These are phyloP conservation scores for Onychomys leucogaster DNA, from an alignment of 2,797 vertebrate species.

Conservation along the genomic window DNA sequence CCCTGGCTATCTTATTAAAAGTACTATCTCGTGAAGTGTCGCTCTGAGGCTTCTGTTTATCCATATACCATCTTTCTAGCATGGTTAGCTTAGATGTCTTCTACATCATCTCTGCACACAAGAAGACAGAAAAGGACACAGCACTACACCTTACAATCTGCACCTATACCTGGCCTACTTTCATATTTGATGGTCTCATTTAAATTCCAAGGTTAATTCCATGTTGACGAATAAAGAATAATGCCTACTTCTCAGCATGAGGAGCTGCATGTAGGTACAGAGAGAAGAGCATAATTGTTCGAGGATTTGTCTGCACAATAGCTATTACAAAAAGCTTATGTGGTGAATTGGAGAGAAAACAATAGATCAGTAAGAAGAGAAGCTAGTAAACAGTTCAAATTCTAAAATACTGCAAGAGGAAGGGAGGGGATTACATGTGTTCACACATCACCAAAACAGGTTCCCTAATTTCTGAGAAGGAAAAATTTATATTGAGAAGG, in stretches of 20 bases:
- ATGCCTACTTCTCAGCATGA: not conserved
- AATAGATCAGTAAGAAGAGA: not conserved
- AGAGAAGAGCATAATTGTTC: not conserved
- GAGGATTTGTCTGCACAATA: not conserved
- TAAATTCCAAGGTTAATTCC: not conserved
- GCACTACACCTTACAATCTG: not conserved
- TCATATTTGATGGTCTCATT: not conserved
- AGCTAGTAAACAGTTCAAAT: not conserved
- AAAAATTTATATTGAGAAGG: not conserved
- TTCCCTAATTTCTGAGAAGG: rapidly evolving
- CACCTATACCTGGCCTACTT: not conserved
- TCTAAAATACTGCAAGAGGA: not conserved
- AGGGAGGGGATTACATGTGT: not conserved
- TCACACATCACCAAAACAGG: not conserved
- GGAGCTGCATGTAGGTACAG: not conserved
- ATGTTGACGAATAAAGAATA: not conserved
- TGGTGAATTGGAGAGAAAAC: not conserved
- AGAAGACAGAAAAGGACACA: not conserved
- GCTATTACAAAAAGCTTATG: not conserved
- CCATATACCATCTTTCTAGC: rapidly evolving
- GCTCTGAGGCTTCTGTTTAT: not conserved
- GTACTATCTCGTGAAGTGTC: not conserved
- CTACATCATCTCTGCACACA: not conserved
- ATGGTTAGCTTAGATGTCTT: not conserved
- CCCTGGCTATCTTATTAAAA: not conserved